Conservation (phyloP, 1,140 invertebrate species). For the Bombus haemorrhoidalis region DNA sequence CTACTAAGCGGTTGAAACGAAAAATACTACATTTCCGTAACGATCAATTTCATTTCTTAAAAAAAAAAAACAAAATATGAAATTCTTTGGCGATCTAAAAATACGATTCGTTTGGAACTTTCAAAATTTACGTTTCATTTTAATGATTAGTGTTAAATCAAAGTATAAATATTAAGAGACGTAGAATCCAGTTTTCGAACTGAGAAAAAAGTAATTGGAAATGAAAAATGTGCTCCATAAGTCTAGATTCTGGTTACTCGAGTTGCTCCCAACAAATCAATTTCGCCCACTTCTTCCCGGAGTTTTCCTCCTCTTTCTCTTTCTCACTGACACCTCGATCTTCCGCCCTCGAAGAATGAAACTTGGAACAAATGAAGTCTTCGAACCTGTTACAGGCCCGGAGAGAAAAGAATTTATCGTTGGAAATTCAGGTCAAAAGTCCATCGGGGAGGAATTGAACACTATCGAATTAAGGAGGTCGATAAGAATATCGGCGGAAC, state of each 20-base stretch:
- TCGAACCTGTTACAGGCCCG: conserved; percentile 11
- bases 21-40: too few species aligned
- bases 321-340: not conserved
- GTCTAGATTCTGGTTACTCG: not conserved
- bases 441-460: conserved; percentile 34
- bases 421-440: conserved; percentile 43
- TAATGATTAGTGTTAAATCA: not conserved
- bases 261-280: conserved; percentile 10
- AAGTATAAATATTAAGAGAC: not conserved
- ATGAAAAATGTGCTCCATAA: not conserved
- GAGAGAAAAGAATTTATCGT: conserved; percentile 42
- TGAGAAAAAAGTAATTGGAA: not conserved
- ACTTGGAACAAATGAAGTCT: conserved; percentile 46
- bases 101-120: not conserved
- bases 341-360: not conserved
- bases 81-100: not conserved
- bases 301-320: not conserved
- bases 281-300: not conserved
- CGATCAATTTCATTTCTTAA: too few species aligned
- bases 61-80: not conserved
- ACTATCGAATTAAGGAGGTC: conserved; percentile 36
- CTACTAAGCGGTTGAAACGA: too few species aligned
- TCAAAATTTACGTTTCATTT: not conserved
- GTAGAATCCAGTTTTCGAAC: not conserved
- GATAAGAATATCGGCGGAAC: conserved; percentile 31